phyloP scores from a whole-genome alignment of 2,888 invertebrate genomes.

The Heliconius ethilla region DNA sequence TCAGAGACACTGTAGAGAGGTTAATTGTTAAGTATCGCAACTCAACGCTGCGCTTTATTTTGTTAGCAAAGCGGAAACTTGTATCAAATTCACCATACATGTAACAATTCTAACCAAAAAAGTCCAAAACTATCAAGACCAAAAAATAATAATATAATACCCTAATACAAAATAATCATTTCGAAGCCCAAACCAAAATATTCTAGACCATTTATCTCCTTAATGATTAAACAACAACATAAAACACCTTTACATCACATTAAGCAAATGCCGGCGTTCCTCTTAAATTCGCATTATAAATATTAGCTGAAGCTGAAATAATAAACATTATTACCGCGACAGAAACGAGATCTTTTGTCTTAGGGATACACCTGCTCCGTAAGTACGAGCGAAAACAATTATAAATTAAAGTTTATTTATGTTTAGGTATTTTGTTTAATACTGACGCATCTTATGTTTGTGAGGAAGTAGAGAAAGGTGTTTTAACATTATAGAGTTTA shows the following conservation, averaged over 20 bases:
- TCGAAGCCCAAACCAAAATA: slow-evolving; percentile 3
- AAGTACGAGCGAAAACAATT: slow-evolving; percentile 30
- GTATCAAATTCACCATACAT: too few species aligned
- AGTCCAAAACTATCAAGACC: too few species aligned
- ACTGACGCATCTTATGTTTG: not conserved
- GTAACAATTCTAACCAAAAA: too few species aligned
- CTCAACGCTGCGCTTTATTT: too few species aligned
- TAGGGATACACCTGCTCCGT: slow-evolving; percentile 45
- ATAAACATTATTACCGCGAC: slow-evolving; percentile 49
- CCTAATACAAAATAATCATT: not conserved
- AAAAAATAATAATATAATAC: not conserved
- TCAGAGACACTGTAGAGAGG: too few species aligned
- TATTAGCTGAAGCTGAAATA: slow-evolving; percentile 49
- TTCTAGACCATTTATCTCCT: slow-evolving; percentile 21
- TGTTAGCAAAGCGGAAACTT: too few species aligned
- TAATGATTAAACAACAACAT: slow-evolving; percentile 19
- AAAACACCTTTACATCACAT: slow-evolving; percentile 27
- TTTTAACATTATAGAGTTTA: not conserved
- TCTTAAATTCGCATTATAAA: slow-evolving; percentile 42
- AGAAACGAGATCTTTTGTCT: slow-evolving; percentile 48
- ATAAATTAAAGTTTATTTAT: slow-evolving; percentile 26
- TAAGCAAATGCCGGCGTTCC: slow-evolving; percentile 28
- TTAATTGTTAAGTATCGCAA: too few species aligned
- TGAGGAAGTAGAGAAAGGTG: not conserved
- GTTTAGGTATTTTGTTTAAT: not conserved